Conservation (phyloP, 30 jellyfish, hydroid and myxozoan species). For the Calvadosia cruxmelitensis region DNA sequence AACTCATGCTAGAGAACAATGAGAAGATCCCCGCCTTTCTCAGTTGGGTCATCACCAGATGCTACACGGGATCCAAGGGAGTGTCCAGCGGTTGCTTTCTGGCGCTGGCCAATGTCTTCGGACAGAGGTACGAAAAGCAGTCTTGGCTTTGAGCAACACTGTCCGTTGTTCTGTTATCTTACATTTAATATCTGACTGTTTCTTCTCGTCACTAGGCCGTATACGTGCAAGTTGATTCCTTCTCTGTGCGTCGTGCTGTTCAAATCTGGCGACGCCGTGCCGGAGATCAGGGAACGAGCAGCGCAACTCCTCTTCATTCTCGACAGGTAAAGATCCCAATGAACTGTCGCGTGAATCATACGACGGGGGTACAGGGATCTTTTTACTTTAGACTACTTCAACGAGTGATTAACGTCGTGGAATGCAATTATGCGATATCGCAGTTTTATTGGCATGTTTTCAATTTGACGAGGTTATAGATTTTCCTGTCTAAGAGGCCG, state of each 20-base stretch:
- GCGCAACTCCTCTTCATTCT: conserved; percentile 81
- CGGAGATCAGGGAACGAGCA: conserved; percentile 89
- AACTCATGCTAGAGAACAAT: conserved; percentile 81
- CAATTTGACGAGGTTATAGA: too few species aligned
- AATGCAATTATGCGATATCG: too few species aligned
- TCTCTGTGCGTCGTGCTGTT: conserved; percentile 83
- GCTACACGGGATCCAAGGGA: conserved; percentile 89
- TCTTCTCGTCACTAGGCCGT: conserved; percentile 37
- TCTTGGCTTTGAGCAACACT: background rate
- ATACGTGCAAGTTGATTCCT: conserved; percentile 87
- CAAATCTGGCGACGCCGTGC: conserved; percentile 90
- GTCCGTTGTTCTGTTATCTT: background rate
- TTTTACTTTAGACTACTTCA: too few species aligned
- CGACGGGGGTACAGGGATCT: too few species aligned
- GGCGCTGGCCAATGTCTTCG: conserved; percentile 91
- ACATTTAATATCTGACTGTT: background rate
- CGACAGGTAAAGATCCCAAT: too few species aligned
- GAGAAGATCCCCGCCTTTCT: conserved; percentile 87
- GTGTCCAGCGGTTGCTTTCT: conserved; percentile 89
- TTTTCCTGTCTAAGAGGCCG: too few species aligned
- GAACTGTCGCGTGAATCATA: too few species aligned
- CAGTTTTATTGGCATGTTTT: too few species aligned
- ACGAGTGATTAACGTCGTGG: too few species aligned
- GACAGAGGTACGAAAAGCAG: conserved; percentile 49
- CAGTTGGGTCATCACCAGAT: conserved; percentile 85